phyloP scores from a whole-genome alignment of 2,113 vertebrate species.

The Chlorodrepanis virens region DNA sequence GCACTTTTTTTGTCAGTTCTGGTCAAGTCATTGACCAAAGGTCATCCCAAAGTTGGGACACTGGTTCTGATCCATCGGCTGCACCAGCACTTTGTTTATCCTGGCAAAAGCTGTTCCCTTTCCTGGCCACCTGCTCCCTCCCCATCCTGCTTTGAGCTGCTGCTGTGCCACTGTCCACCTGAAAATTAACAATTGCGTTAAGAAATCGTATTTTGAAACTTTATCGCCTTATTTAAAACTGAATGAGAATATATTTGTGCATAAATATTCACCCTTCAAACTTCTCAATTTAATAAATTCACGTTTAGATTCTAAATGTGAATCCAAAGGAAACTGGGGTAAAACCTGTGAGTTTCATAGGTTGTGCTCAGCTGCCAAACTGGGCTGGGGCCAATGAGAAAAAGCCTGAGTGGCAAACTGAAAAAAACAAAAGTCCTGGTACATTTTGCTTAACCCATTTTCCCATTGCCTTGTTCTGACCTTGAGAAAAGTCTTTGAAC shows the following conservation, averaged over 20 bases:
- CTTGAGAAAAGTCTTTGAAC: background rate
- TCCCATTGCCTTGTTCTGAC: background rate
- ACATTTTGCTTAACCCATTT: background rate
- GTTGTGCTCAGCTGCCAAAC: background rate
- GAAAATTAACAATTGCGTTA: background rate
- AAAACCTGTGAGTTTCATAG: background rate
- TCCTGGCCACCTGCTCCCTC: slow-evolving; percentile 33
- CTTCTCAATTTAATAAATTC: background rate
- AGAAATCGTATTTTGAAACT: background rate
- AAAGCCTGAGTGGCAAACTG: background rate
- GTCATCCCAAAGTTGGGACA: background rate
- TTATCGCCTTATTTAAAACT: background rate
- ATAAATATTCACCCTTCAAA: background rate
- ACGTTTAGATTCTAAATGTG: background rate
- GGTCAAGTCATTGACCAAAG: background rate
- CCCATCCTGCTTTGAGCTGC: background rate
- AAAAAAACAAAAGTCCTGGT: background rate
- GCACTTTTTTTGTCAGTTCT: background rate
- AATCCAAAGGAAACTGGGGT: background rate
- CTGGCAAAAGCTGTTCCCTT: slow-evolving; percentile 5
- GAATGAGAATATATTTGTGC: background rate
- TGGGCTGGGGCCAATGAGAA: background rate
- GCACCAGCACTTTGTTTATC: background rate
- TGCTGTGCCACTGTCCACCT: background rate
- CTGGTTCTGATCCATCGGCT: background rate